A percentile compares a stretch with the other conserved stretches of the same genome.
These are phyloP conservation scores for Scomber colias DNA, from an alignment of 2,113 vertebrate species.

Conservation along the genomic window DNA sequence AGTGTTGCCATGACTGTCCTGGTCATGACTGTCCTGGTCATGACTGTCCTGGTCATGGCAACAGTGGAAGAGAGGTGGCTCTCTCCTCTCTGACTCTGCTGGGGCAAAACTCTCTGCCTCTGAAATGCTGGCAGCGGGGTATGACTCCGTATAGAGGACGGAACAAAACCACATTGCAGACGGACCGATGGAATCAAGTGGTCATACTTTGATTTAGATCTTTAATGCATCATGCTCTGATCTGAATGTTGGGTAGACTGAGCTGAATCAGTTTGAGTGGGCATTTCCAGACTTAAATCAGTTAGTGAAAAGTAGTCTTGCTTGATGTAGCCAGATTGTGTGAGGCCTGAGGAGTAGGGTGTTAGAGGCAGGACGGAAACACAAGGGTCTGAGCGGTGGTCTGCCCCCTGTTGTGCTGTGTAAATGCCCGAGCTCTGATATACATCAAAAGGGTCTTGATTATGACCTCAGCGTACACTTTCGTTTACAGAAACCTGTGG, in stretches of 20 bases:
- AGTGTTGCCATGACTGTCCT: too few relatives aligned
- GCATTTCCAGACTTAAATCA: background rate
- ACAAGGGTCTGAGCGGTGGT: too few relatives aligned
- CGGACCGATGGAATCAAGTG: too few relatives aligned
- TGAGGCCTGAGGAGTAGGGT: background rate
- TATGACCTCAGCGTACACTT: background rate
- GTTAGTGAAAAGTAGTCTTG: background rate
- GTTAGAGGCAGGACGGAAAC: constrained; percentile 2
- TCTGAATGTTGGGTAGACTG: background rate
- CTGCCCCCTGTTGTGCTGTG: background rate
- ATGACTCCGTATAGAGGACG: too few relatives aligned
- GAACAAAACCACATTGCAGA: too few relatives aligned
- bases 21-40: too few relatives aligned
- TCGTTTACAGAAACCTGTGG: background rate
- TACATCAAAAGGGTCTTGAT: background rate
- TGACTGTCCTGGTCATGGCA: too few relatives aligned
- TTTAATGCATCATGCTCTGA: background rate
- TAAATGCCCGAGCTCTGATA: constrained; percentile 8
- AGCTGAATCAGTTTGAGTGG: background rate
- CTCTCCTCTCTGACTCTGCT: too few relatives aligned
- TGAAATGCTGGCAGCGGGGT: too few relatives aligned
- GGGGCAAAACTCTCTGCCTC: too few relatives aligned
- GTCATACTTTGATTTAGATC: background rate
- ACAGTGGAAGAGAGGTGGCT: too few relatives aligned
- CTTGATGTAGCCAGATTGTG: background rate